Conservation (phyloP, 2,113 vertebrate genomes). For the Benitochromis conjunctus region DNA sequence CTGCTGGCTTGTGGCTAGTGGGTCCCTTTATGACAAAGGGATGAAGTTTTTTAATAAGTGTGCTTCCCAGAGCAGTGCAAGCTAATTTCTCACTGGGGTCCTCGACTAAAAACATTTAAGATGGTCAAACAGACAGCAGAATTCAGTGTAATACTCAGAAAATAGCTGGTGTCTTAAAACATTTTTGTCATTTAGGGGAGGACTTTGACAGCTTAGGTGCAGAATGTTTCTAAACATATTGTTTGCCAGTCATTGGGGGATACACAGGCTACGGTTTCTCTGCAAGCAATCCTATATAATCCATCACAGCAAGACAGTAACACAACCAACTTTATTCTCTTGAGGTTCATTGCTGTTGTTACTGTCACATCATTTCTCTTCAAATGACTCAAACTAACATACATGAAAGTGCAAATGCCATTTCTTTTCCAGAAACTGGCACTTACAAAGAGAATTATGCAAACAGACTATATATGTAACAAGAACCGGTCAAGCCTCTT, state of each 20-base stretch:
- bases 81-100: slow-evolving; percentile 44
- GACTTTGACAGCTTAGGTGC: neutral
- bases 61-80: slow-evolving; percentile 30
- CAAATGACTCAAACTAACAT: neutral
- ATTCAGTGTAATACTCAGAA: neutral
- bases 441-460: rapidly evolving
- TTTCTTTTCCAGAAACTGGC: neutral
- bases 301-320: neutral
- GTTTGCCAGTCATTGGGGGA: neutral
- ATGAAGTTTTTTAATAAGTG: slow-evolving; percentile 53
- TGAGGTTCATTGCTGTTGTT: neutral
- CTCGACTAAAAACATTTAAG: slow-evolving; percentile 13
- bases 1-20: slow-evolving; percentile 1
- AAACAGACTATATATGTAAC: neutral
- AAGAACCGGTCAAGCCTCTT: rapidly evolving
- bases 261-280: neutral
- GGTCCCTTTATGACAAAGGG: slow-evolving; percentile 51
- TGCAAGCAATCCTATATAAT: neutral
- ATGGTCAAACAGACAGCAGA: neutral
- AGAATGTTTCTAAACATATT: neutral
- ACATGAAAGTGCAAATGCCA: rapidly evolving
- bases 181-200: neutral
- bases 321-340: neutral
- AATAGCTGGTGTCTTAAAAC: neutral
- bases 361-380: neutral